Conservation (phyloP, 2,888 invertebrate species). For the Thecophora atra region DNA sequence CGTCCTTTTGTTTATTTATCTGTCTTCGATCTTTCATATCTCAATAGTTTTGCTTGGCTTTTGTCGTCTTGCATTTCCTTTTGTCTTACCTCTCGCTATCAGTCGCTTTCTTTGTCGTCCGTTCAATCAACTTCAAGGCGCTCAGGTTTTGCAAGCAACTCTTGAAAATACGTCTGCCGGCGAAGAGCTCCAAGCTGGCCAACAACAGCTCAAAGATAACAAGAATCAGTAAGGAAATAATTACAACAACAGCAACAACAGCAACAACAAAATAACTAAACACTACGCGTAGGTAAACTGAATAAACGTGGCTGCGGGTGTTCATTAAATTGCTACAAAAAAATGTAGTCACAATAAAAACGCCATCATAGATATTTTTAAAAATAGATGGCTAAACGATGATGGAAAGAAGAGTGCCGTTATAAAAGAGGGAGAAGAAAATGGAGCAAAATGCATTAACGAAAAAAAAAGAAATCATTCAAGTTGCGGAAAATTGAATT, state of each 20-base stretch:
- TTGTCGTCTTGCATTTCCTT: background rate
- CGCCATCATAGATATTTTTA: too few species aligned
- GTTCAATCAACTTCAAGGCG: constrained; percentile 2
- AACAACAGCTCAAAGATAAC: background rate
- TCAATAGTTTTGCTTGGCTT: too few species aligned
- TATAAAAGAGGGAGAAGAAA: too few species aligned
- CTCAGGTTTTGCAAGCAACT: background rate
- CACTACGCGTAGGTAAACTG: too few species aligned
- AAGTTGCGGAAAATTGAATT: constrained; percentile 24
- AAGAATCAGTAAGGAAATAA: background rate
- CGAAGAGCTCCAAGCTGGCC: background rate
- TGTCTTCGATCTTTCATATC: too few species aligned
- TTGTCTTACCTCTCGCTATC: too few species aligned
- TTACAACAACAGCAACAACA: background rate
- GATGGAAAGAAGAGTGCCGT: too few species aligned
- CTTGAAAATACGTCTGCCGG: background rate
- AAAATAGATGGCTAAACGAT: too few species aligned
- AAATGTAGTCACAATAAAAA: too few species aligned
- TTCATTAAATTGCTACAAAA: too few species aligned
- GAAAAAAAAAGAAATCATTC: background rate
- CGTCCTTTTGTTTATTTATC: too few species aligned
- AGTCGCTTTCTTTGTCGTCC: background rate
- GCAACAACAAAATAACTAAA: background rate
- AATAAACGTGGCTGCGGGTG: too few species aligned
- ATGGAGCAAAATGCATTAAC: background rate